These are phyloP conservation scores for Pharmacophagus antenor DNA, from an alignment of 2,888 invertebrate genomes.

Conservation along the genomic window DNA sequence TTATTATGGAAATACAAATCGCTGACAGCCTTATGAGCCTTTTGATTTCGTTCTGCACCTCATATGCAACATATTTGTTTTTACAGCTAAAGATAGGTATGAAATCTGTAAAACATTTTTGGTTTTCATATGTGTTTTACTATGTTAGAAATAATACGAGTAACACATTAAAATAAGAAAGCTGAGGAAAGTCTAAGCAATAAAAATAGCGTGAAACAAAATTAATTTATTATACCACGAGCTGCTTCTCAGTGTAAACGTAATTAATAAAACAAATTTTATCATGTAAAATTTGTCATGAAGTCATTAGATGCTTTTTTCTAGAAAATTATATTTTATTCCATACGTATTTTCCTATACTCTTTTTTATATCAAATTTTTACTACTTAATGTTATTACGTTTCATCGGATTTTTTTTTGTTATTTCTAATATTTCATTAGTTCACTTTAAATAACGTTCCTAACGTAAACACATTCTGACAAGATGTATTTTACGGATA, in stretches of 20 bases:
- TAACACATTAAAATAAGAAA: background rate
- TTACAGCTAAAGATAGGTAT: too few relatives aligned
- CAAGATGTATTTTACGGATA: too few relatives aligned
- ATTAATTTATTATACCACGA: slow-evolving; percentile 21
- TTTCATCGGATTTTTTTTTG: too few relatives aligned
- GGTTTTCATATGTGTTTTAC: background rate
- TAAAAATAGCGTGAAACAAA: slow-evolving; percentile 9
- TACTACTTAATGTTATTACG: too few relatives aligned
- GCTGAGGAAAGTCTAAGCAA: background rate
- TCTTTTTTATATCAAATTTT: background rate
- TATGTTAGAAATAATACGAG: background rate
- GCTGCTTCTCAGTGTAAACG: slow-evolving; percentile 14
- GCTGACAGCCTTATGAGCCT: too few relatives aligned
- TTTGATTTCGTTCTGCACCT: too few relatives aligned
- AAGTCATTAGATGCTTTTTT: slow-evolving; percentile 30
- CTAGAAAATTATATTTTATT: slow-evolving; percentile 4
- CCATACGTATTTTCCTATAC: background rate
- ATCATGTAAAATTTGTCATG: slow-evolving; percentile 32
- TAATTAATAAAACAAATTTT: slow-evolving; percentile 1
- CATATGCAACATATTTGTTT: too few relatives aligned
- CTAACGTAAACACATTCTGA: too few relatives aligned
- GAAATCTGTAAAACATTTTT: background rate
- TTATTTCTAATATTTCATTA: too few relatives aligned
- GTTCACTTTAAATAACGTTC: too few relatives aligned
- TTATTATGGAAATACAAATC: too few relatives aligned